Evolutionary conservation across 2,113 vertebrate species (phyloP).

Genomic region (Poecilia latipinna): DNA sequence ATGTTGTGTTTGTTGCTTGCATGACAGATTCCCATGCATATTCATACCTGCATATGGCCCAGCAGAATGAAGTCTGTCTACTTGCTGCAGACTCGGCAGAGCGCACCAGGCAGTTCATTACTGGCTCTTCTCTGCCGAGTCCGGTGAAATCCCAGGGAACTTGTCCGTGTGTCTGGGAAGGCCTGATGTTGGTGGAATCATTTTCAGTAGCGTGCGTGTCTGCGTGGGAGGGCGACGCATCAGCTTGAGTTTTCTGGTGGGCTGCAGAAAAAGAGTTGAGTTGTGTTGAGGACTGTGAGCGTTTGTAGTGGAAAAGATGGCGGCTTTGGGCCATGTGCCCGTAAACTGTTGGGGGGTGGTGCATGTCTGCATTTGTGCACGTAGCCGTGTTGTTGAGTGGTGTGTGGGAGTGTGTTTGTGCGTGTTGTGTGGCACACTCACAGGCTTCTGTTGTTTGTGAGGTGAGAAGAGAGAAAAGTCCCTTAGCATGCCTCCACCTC

Average conservation of each 20-base stretch:
- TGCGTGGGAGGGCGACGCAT: conserved; percentile 20
- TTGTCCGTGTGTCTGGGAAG: conserved; percentile 25
- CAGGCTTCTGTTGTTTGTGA: conserved; percentile 75
- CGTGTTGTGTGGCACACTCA: conserved; percentile 66
- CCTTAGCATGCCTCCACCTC: conserved; percentile 78
- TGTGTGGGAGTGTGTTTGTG: conserved; percentile 69
- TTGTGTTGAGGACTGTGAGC: conserved; percentile 31
- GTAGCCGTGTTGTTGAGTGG: conserved; percentile 48
- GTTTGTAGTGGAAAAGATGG: conserved; percentile 43
- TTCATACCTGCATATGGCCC: conserved; percentile 82
- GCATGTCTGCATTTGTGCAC: conserved; percentile 43
- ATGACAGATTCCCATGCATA: conserved; percentile 83
- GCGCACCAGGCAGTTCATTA: conserved; percentile 69
- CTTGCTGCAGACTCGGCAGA: conserved; percentile 58
- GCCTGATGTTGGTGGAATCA: conserved; percentile 28
- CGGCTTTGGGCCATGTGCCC: conserved; percentile 28
- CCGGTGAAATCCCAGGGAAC: conserved; percentile 54
- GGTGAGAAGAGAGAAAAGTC: conserved; percentile 79
- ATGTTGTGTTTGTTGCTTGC: conserved; percentile 71
- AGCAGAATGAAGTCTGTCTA: conserved; percentile 74
- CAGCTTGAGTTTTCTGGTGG: conserved; percentile 35
- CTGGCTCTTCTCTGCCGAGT: conserved; percentile 58
- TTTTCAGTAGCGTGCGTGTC: conserved; percentile 21
- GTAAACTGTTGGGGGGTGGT: conserved; percentile 56
- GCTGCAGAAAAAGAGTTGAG: conserved; percentile 22